Percentiles rank a stretch among this genome's conserved stretches.
phyloP scores from a whole-genome alignment of 2,113 vertebrate species.

The Poecilia latipinna region DNA sequence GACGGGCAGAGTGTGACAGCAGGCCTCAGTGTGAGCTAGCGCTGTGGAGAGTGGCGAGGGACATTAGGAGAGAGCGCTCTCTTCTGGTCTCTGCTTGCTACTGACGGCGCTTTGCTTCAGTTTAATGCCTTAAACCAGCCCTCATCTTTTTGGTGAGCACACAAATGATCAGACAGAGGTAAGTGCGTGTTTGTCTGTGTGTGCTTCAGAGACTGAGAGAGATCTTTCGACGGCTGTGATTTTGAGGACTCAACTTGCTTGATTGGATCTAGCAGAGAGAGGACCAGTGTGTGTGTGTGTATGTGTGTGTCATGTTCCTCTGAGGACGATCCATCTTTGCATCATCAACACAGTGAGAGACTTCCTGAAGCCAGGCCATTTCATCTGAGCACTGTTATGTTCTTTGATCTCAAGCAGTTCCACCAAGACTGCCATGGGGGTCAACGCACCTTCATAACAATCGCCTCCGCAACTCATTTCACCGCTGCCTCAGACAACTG shows the following conservation, averaged over 20 bases:
- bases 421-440: slow-evolving; percentile 12
- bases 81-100: slow-evolving; percentile 48
- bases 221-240: not conserved
- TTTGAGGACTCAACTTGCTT: not conserved
- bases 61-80: slow-evolving; percentile 54
- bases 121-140: slow-evolving; percentile 9
- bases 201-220: not conserved
- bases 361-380: slow-evolving; percentile 32
- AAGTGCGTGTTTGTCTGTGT: slow-evolving; percentile 24
- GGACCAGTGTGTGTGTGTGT: not conserved
- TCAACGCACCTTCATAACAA: slow-evolving; percentile 29
- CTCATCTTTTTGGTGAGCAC: slow-evolving; percentile 25
- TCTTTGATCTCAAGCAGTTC: slow-evolving; percentile 50
- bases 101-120: not conserved
- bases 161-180: slow-evolving; percentile 37
- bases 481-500: slow-evolving; percentile 13
- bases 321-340: slow-evolving; percentile 30
- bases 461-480: slow-evolving; percentile 51
- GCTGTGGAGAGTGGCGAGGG: slow-evolving; percentile 17
- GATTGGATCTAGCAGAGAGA: not conserved
- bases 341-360: slow-evolving; percentile 34
- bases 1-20: slow-evolving; percentile 69
- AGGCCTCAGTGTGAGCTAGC: slow-evolving; percentile 40
- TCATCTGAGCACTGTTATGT: slow-evolving; percentile 51
- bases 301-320: not conserved